Base-by-base conservation (phyloP, 2,888 invertebrate species). In the Sarcophaga carnaria region DNA sequence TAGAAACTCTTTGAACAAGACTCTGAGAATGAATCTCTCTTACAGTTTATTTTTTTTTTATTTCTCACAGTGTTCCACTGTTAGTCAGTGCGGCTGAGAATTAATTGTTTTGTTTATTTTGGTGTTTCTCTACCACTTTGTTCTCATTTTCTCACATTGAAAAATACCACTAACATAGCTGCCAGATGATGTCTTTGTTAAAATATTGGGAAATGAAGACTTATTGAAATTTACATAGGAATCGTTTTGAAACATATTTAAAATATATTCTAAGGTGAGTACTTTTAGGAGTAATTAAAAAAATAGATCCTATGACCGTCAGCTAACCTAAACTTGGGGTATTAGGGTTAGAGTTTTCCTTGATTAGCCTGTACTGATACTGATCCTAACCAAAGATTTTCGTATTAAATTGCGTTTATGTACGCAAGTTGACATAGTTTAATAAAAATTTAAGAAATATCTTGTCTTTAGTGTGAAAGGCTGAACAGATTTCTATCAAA, bases 91-190 rank as follows among this genome's bases (percentile, higher is more conserved):
- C 54, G 10, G 17, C 54, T 14, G 17, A 12, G 17, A 54, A 54
- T 54, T 2, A 37, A 37, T 37, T 14, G 60, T 69, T 60, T 27
- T 64, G 69, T 72, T 72, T 14, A 25, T 75, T 60, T 60, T 59
- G 59, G 22, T 62, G 60, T 60, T 59, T 27, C 47, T 45, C 25
- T 66, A n/a, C 22, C 47, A 66, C 4, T 12, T 54, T 17, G 17
- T 54, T 54, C 54, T 4, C 2, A 54, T 54, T 17, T 54, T 17
- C 54, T 54, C 54, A 17, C 14, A 54, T 12, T 5, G 3, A 17
- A 54, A 54, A 1, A 14, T 54, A 54, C 17, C 17, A 54, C 14
- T 0, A 54, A 14, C 17, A 14, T 0, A 54, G 54, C 1, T 54
- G 54, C 54, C 54, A 54, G 54, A 54, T 54, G 12, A 17, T 12